Conservation (phyloP, 2,797 vertebrate genomes). For the Melanotaenia boesemani region DNA sequence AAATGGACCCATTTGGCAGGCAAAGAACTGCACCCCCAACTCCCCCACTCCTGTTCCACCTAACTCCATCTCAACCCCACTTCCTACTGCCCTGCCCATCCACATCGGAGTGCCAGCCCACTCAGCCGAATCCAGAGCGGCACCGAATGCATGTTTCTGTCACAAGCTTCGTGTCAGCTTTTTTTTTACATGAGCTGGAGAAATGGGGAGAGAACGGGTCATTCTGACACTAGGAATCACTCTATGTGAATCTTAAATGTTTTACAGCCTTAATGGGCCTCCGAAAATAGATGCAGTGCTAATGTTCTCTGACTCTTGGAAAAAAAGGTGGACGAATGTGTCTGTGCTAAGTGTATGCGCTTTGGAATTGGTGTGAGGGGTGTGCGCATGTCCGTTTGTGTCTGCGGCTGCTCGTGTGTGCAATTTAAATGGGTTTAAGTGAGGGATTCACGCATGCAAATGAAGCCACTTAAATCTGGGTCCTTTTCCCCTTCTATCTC, state of each 20-base stretch:
- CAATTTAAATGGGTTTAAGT: constrained; percentile 67
- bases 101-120: constrained; percentile 49
- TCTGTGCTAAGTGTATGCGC: constrained; percentile 50
- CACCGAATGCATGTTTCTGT: constrained; percentile 80
- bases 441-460: constrained; percentile 79
- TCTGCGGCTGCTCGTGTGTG: constrained; percentile 34
- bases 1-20: constrained; percentile 76
- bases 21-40: constrained; percentile 36
- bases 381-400: constrained; percentile 38
- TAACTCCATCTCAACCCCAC: constrained; percentile 46
- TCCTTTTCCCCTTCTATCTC: constrained; percentile 62
- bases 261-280: constrained; percentile 83
- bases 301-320: constrained; percentile 77
- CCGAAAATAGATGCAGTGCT: constrained; percentile 83
- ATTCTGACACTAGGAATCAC: constrained; percentile 79
- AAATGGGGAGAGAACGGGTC: constrained; percentile 72
- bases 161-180: constrained; percentile 77
- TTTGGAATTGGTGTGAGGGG: constrained; percentile 27
- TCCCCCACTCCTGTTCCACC: constrained; percentile 1
- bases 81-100: constrained; percentile 36
- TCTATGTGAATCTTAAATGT: constrained; percentile 80
- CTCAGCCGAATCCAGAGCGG: constrained; percentile 71
- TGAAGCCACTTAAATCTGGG: constrained; percentile 76
- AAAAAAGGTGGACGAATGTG: constrained; percentile 55
- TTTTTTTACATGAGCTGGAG: constrained; percentile 61